Base-by-base conservation (phyloP, 2,797 vertebrate genomes). In the Miichthys miiuy region DNA sequence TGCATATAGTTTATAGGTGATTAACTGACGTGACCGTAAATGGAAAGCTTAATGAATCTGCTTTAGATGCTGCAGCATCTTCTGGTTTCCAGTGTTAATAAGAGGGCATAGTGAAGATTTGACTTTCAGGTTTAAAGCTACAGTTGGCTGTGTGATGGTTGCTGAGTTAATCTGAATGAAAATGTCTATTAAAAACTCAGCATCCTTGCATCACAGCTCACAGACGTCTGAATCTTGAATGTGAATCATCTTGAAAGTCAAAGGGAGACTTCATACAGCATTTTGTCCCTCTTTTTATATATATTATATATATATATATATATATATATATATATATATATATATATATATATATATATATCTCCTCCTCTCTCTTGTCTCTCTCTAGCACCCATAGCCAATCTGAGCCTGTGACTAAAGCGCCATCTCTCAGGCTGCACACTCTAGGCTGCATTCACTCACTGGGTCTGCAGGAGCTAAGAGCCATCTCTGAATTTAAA, bases 361-460 rank as follows among this genome's bases (percentile, higher is more conserved):
- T 30, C 21, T 57, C 9, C 16, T 34, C 73, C 51, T 60, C 64
- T 34, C 75, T 80, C 13, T 63, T 50, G 25, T 38, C 71, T 64
- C 65, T 80, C 63, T 66, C 38, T 13, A 65, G 65, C 75, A 74
- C 64, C 67, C 77, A 73, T 21, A 72, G 62, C 77, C 75, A 78
- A 71, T 85, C 80, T 81, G 68, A 81, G 75, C 57, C 75, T 77
- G 84, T 80, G 85, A 88, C 78, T 80, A 84, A 92, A 89, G 86
- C 89, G 83, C 80, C 87, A 86, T 91, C 89, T 91, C 81, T 64
- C 88, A 50, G 68, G 67, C 83, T 84, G 75, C 69, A 48, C 77
- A 75, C 86, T 82, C 75, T 83, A 57, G 79, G 83, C 84, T 86
- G 81, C 88, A 20, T 68, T 68, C 58, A 65, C 69, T 80, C 84